phyloP scores from a whole-genome alignment of 1,140 invertebrate species.

The Drosophila quadrilineata region DNA sequence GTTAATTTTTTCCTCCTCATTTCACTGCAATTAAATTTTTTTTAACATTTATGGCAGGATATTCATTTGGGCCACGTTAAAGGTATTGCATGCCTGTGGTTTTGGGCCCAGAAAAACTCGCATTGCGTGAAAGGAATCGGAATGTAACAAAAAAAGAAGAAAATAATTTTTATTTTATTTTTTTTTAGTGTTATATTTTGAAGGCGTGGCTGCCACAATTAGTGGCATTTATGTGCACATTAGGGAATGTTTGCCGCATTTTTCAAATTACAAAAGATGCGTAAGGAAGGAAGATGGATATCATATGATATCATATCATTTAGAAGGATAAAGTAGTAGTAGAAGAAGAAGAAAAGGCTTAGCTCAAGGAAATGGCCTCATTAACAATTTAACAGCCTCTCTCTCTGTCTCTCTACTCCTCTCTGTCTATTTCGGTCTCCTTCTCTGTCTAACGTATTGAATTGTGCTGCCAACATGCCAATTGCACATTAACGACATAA shows the following conservation, averaged over 20 bases:
- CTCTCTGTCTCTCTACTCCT: constrained; percentile 50
- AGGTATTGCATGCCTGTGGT: constrained; percentile 54
- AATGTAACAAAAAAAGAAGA: no score
- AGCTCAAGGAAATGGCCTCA: constrained; percentile 64
- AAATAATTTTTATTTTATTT: no score
- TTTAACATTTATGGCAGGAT: constrained; percentile 42
- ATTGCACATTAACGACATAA: constrained; percentile 80
- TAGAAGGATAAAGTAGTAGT: no score
- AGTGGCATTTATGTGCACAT: constrained; percentile 50
- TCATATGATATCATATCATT: background rate
- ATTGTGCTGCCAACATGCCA: constrained; percentile 72
- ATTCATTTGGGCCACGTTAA: constrained; percentile 30
- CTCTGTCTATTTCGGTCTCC: constrained; percentile 9
- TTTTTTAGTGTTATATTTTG: constrained; percentile 1
- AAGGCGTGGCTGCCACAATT: constrained; percentile 54
- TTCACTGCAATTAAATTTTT: constrained; percentile 48
- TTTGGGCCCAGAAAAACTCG: constrained; percentile 14
- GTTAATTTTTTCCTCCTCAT: constrained; percentile 14
- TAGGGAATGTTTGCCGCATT: background rate
- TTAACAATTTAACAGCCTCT: constrained; percentile 75
- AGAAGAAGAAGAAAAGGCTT: constrained; percentile 15
- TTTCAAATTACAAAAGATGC: background rate
- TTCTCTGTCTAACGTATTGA: constrained; percentile 25
- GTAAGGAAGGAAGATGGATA: background rate
- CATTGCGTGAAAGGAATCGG: constrained; percentile 11